Percentiles rank a stretch among this genome's conserved stretches.
phyloP scores from a whole-genome alignment of 2,888 invertebrate genomes.

The Bimastos eiseni region DNA sequence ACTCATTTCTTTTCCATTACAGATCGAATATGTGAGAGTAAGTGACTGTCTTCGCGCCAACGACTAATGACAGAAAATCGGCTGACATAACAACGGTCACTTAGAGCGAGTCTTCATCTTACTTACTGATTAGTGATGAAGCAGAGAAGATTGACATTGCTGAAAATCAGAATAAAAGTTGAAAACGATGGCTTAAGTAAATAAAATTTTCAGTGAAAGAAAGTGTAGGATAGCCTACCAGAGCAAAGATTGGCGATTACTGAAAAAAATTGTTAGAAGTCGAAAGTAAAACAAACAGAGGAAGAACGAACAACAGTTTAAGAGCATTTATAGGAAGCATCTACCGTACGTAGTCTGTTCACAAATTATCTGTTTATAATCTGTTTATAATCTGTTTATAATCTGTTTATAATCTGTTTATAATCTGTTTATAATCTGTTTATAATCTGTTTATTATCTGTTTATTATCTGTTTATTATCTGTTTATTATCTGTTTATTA shows the following conservation, averaged over 20 bases:
- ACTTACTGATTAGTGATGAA: not conserved
- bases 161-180: not conserved
- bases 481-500: no score
- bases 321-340: no score
- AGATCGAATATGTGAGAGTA: not conserved
- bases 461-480: no score
- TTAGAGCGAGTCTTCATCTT: not conserved
- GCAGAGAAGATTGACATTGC: not conserved
- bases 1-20: not conserved
- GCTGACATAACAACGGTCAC: not conserved
- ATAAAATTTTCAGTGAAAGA: not conserved
- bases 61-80: not conserved
- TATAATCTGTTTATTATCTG: no score
- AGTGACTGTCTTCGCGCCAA: not conserved
- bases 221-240: not conserved
- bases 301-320: not conserved
- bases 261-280: no score
- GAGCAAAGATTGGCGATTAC: not conserved
- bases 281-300: not conserved
- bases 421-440: no score
- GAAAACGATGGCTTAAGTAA: not conserved
- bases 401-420: no score
- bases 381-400: no score
- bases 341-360: no score
- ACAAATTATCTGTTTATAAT: no score